Percentiles rank a stretch among this genome's conserved stretches.
Evolutionary conservation across 2,888 invertebrate genomes (phyloP).

Genomic region (Odontomyia ornata): DNA sequence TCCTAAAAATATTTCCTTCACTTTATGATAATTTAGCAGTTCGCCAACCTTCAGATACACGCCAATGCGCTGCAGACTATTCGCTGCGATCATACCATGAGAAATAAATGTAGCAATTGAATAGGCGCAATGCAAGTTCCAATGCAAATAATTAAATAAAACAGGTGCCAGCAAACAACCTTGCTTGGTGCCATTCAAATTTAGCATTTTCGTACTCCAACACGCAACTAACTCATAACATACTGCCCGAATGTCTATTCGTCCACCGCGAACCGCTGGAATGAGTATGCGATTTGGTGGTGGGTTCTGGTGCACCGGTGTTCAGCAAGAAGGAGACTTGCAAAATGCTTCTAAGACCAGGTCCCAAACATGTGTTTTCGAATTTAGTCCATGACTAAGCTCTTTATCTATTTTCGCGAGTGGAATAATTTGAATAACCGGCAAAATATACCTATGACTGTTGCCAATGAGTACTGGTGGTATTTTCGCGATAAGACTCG

Average conservation of each 20-base stretch:
- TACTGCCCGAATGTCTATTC: neutral
- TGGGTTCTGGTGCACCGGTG: neutral
- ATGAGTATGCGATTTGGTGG: neutral
- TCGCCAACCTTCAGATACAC: too few relatives aligned
- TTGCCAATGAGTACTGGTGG: too few relatives aligned
- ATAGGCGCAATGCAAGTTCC: neutral
- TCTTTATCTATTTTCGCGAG: neutral
- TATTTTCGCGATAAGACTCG: too few relatives aligned
- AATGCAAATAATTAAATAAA: neutral
- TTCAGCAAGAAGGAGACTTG: neutral
- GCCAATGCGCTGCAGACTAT: too few relatives aligned
- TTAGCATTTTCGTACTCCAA: constrained; percentile 2
- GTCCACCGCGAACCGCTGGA: neutral
- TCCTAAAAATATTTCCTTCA: too few relatives aligned
- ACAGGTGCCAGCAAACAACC: constrained; percentile 30
- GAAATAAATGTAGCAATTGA: neutral
- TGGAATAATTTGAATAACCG: neutral
- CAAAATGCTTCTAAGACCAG: neutral
- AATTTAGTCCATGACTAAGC: neutral
- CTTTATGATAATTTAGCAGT: too few relatives aligned
- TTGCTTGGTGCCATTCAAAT: constrained; percentile 34
- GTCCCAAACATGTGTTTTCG: neutral
- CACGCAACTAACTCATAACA: neutral
- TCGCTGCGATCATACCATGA: too few relatives aligned
- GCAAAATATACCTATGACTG: neutral